These are phyloP conservation scores for Habropoda laboriosa DNA, from an alignment of 1,140 invertebrate species.

Conservation along the genomic window DNA sequence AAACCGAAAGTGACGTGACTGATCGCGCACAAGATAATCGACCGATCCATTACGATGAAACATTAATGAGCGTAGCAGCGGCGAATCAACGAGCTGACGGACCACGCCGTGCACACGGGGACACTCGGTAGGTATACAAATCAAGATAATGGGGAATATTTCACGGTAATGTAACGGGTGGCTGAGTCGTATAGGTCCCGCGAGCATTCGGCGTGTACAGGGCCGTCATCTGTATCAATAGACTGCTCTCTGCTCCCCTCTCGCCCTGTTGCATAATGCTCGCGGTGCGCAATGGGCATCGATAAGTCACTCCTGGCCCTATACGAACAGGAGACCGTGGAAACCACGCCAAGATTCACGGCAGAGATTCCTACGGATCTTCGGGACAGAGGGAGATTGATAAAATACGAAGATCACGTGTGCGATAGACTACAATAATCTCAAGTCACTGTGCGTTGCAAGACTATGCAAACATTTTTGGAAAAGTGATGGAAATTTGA, in stretches of 20 bases:
- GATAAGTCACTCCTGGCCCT: conserved; percentile 45
- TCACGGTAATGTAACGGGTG: conserved; percentile 75
- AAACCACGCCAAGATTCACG: conserved; percentile 43
- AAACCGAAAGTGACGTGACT: conserved; percentile 31
- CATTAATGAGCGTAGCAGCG: conserved; percentile 51
- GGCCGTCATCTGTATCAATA: conserved; percentile 73
- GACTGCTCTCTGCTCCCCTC: conserved; percentile 23
- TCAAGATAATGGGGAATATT: conserved; percentile 77
- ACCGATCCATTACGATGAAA: conserved; percentile 63
- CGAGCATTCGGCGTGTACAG: conserved; percentile 45
- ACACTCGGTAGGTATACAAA: conserved; percentile 63
- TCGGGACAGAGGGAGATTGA: too few species aligned
- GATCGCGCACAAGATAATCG: conserved; percentile 38
- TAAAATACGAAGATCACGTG: too few species aligned
- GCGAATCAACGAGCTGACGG: conserved; percentile 35
- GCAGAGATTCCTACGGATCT: too few species aligned
- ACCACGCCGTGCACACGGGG: conserved; percentile 53
- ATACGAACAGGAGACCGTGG: not conserved
- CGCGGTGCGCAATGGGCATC: conserved; percentile 37
- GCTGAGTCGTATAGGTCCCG: conserved; percentile 70
- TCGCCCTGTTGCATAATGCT: conserved; percentile 58
- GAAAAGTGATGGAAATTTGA: too few species aligned
- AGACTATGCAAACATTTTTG: too few species aligned
- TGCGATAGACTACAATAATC: too few species aligned
- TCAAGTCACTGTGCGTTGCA: too few species aligned